Base-by-base conservation (phyloP, 2,113 vertebrate genomes). In the Atlantisia rogersi region DNA sequence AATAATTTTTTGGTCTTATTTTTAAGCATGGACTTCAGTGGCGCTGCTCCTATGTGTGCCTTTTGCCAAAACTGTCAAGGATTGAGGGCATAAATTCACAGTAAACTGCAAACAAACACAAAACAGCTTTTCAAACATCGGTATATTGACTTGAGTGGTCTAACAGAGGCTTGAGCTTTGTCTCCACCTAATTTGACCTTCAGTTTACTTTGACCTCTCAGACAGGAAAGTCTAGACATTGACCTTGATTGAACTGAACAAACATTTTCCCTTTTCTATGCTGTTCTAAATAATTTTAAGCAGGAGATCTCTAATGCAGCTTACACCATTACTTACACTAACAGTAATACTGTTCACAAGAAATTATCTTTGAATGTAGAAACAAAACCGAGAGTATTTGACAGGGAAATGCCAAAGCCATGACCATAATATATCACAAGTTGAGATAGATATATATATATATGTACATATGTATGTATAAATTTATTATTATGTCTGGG, bases 231-330 rank as follows among this genome's bases (percentile, higher is more conserved):
- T 97, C 96, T 97, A 97, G 94, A 88, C 96, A 85, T 64, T 96
- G 97, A 94, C 98, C 98, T 98, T 97, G 96, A 95, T 31, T 92
- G 89, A 96, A 97, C 93, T 96, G 80, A 88, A 92, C 32, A 62
- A 95, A 75, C n/a, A 85, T 60, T 84, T 69, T 91, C 26, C 55
- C 52, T 86, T 79, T 94, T 59, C 70, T 80, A 11, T 52, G 55
- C 79, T 87, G 71, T 88, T 94, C 67, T 59, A 60, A 77, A 78
- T 53, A 88, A 82, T 92, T 95, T 63, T 28, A 85, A 84, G 65
- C 85, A 68, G 9, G 88, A 82, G 80, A 93, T 68, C 79, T 91
- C 58, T 35, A n/a, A 64, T 14, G 68, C 19, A 86, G 29, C 60
- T 78, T 59, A 32, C 15, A 83, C 40, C 44, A n/a, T 67, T 62